Conservation (phyloP, 2,888 invertebrate species). For the Tupiocoris notatus region DNA sequence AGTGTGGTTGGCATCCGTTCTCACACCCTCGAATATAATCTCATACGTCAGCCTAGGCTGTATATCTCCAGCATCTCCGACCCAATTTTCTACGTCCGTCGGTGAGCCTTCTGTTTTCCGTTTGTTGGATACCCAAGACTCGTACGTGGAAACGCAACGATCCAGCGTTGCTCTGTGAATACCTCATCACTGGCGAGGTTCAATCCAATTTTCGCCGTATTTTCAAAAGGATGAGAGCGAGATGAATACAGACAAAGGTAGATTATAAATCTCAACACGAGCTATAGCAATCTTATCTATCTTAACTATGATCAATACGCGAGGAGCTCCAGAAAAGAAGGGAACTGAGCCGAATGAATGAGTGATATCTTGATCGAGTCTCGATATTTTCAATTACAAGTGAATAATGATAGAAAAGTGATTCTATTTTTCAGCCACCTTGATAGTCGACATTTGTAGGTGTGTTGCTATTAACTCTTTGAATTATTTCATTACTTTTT, state of each 20-base stretch:
- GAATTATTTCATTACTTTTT: too few species aligned
- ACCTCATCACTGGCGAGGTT: background rate
- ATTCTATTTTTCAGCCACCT: too few species aligned
- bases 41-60: background rate
- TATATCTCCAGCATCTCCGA: background rate
- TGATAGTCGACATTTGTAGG: too few species aligned
- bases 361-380: too few species aligned
- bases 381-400: too few species aligned
- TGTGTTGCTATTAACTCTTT: too few species aligned
- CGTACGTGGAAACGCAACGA: background rate
- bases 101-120: background rate
- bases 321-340: too few species aligned
- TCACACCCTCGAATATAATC: background rate
- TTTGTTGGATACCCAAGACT: background rate
- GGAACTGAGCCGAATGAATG: too few species aligned
- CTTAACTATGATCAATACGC: too few species aligned
- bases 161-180: background rate
- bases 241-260: background rate
- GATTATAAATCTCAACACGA: background rate
- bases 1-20: background rate
- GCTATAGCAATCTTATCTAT: too few species aligned
- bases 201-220: background rate
- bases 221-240: background rate
- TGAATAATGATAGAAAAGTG: too few species aligned
- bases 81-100: background rate